Evolutionary conservation across 2,113 vertebrate genomes (phyloP).

Genomic region (Sphaerodactylus townsendi): DNA sequence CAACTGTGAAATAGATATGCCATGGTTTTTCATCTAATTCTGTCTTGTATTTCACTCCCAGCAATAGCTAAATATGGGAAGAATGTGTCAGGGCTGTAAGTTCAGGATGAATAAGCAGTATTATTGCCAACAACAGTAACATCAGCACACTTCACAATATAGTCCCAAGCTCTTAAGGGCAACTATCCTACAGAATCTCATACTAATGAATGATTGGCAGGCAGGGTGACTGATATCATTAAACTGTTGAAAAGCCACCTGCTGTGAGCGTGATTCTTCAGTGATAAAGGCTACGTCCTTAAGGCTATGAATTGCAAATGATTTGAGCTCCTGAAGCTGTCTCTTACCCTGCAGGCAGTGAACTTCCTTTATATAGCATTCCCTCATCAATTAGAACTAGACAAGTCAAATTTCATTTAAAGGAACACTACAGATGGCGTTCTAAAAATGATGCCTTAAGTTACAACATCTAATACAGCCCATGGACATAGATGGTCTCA

Average conservation of each 20-base stretch:
- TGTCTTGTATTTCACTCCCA: background rate
- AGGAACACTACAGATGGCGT: too few relatives aligned
- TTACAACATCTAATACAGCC: too few relatives aligned
- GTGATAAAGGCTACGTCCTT: background rate
- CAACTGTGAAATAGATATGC: background rate
- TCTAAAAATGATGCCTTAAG: too few relatives aligned
- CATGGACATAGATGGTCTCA: too few relatives aligned
- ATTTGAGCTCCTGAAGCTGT: background rate
- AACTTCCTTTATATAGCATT: background rate
- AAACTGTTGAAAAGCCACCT: background rate
- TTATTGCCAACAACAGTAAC: background rate
- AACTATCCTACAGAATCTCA: background rate
- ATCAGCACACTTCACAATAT: background rate
- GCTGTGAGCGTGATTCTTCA: background rate
- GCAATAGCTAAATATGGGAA: background rate
- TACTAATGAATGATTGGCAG: background rate
- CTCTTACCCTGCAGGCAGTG: background rate
- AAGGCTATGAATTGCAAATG: background rate
- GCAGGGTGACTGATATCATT: background rate
- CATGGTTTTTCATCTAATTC: background rate
- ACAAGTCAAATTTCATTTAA: too few relatives aligned
- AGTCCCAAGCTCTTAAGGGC: background rate
- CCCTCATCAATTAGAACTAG: background rate
- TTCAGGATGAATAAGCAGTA: background rate
- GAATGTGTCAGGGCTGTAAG: background rate